Evolutionary conservation across 1,140 invertebrate species (phyloP).

Genomic region (Parasteatoda tepidariorum): DNA sequence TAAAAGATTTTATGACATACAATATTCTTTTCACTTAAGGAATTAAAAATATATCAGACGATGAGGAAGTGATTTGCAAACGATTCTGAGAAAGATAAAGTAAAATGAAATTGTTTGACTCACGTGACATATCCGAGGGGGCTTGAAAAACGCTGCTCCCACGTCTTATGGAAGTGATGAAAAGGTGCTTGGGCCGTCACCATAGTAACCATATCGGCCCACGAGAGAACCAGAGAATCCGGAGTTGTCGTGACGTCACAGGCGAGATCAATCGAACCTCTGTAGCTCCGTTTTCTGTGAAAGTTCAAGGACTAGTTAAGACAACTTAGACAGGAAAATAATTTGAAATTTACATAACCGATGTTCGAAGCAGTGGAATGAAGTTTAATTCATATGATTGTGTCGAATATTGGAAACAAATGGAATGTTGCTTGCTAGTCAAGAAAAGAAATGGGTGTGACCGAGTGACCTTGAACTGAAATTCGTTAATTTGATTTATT

Average conservation of each 20-base stretch:
- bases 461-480: no score
- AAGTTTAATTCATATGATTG: no score
- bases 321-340: no score
- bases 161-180: conserved; percentile 15
- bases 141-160: conserved; percentile 13
- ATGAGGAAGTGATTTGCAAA: not conserved
- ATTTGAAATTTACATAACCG: no score
- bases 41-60: not conserved
- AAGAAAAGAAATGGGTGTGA: no score
- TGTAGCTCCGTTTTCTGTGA: not conserved
- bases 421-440: no score
- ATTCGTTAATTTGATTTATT: no score
- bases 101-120: not conserved
- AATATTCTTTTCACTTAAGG: no score
- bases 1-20: no score
- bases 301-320: conserved; percentile 35
- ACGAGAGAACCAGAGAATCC: conserved; percentile 10
- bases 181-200: conserved; percentile 32
- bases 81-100: not conserved
- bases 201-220: conserved; percentile 42
- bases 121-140: conserved; percentile 32
- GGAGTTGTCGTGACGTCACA: conserved; percentile 35
- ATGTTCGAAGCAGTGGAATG: no score
- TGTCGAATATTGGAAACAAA: no score
- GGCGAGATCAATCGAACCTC: conserved; percentile 31